Base-by-base conservation (phyloP, 2,888 invertebrate genomes). In the Seladonia tumulorum region DNA sequence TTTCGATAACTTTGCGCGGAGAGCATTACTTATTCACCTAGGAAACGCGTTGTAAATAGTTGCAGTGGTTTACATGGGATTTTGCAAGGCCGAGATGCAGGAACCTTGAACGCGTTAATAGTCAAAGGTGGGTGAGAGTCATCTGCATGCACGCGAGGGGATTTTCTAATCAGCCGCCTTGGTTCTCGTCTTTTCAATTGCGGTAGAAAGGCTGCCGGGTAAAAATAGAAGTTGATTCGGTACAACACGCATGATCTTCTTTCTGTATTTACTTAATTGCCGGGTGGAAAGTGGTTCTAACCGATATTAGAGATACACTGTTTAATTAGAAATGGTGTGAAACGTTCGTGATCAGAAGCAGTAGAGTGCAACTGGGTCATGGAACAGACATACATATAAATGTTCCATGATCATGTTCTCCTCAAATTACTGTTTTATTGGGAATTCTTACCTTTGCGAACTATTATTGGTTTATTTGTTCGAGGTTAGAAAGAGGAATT, bases 71-170 rank as follows among this genome's bases (percentile, higher is more conserved):
- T 39, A 39, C 79, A 39, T 75, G 47, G 39, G 75, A 63, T 63
- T 79, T 79, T 14, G 18, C 35, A 16, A 7, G 45, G 47, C 4
- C 49, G 49, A 66, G 47, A 76, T 49, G 42, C 79, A 22, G n/a
- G 49, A 75, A 76, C 75, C 79, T 79, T 79, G 79, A 79, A 76
- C 76, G 79, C 49, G 76, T 47, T 49, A 49, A 49, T 75, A 29
- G 66, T 42, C 66, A 79, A 79, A 76, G 79, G 16, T 29, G 14
- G 47, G 42, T 22, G 42, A 42, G 49, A 45, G 76, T 79, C 49
- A 75, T 76, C 66, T 79, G 76, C 42, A 66, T 76, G 79, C 66
- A 66, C 49, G 75, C 47, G 76, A 49, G 16, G 35, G 22, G 66
- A 66, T 79, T 79, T 79, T 79, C 75, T 79, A 79, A 79, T 79